Conservation (phyloP, 2,888 invertebrate species). For the Spisula subtruncata region DNA sequence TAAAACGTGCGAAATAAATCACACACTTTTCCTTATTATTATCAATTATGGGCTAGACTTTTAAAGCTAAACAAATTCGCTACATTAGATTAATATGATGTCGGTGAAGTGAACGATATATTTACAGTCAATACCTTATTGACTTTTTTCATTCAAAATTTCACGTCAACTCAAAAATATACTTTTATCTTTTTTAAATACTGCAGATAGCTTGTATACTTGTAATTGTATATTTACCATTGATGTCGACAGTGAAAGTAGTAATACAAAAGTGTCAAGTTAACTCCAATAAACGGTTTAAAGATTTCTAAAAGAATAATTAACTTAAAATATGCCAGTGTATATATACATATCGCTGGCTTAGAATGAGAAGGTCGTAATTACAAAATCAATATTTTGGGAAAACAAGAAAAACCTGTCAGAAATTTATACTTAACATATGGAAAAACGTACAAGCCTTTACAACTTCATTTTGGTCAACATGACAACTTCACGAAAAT, state of each 20-base stretch:
- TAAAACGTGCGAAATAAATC: background rate
- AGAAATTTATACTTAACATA: too few species aligned
- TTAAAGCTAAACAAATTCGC: background rate
- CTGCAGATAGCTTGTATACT: background rate
- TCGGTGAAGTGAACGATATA: constrained; percentile 10
- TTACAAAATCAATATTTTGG: too few species aligned
- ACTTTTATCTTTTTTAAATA: background rate
- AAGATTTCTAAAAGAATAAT: background rate
- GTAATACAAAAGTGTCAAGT: background rate
- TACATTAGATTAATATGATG: background rate
- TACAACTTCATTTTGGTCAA: too few species aligned
- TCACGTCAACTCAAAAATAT: background rate
- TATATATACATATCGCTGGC: too few species aligned
- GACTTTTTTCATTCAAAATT: background rate
- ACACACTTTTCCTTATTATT: background rate
- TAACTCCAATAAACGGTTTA: background rate
- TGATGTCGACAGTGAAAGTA: constrained; percentile 10
- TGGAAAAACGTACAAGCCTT: too few species aligned
- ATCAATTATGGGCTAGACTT: background rate
- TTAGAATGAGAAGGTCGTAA: too few species aligned
- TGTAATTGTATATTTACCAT: background rate
- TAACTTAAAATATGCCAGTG: background rate
- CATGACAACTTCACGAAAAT: too few species aligned
- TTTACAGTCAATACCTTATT: background rate
- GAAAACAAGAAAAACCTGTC: too few species aligned